Conservation (phyloP, 2,888 invertebrate species). For the Rotaria sp. region DNA sequence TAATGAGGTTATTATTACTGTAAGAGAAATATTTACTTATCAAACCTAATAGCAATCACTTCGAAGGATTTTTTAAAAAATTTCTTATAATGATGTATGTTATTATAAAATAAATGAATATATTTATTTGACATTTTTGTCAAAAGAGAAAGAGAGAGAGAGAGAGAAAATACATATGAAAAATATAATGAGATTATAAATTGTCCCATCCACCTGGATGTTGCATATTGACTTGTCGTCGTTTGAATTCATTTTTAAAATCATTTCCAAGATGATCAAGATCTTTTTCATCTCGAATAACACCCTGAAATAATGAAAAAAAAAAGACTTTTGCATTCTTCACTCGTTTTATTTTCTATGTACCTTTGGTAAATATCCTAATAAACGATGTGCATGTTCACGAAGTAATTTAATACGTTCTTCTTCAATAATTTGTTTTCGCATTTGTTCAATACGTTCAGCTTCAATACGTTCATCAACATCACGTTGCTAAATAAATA, state of each 20-base stretch:
- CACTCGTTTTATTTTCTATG: neutral
- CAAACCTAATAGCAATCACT: too few species aligned
- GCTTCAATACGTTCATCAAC: slow-evolving; percentile 46
- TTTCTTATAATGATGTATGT: too few species aligned
- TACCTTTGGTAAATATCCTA: slow-evolving; percentile 53
- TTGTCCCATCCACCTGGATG: neutral
- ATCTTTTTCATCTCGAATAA: slow-evolving; percentile 49
- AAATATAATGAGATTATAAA: neutral
- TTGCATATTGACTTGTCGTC: slow-evolving; percentile 46
- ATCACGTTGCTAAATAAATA: slow-evolving; percentile 30
- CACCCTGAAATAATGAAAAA: slow-evolving; percentile 44
- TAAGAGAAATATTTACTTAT: too few species aligned
- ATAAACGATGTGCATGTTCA: slow-evolving; percentile 52
- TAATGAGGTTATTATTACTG: too few species aligned
- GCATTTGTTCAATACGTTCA: slow-evolving; percentile 47
- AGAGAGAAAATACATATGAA: neutral
- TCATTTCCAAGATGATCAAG: slow-evolving; percentile 50
- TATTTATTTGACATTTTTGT: neutral
- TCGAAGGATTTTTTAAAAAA: too few species aligned
- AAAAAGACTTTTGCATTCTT: neutral
- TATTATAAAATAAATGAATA: neutral
- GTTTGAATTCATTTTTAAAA: slow-evolving; percentile 48
- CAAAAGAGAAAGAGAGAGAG: neutral
- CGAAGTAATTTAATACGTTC: slow-evolving; percentile 51
- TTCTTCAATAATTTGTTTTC: slow-evolving; percentile 53